A percentile compares a stretch with the other conserved stretches of the same genome.
phyloP scores from a whole-genome alignment of 2,797 vertebrate species.

The Fundulus diaphanus region DNA sequence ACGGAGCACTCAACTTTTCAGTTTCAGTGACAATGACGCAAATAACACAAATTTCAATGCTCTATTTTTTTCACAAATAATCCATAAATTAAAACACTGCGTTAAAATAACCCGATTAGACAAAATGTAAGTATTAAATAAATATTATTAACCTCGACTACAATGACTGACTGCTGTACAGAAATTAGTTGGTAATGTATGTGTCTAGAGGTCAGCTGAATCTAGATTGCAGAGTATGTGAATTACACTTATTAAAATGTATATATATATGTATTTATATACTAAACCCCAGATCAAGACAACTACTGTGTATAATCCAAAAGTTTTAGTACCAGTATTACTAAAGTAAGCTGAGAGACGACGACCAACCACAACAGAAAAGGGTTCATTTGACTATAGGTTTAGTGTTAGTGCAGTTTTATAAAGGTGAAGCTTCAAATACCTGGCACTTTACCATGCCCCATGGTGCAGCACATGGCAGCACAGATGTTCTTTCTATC shows the following conservation, averaged over 20 bases:
- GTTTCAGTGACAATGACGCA: conserved; percentile 72
- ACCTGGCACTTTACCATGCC: conserved; percentile 67
- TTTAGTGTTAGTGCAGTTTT: conserved; percentile 50
- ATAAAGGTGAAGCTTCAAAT: conserved; percentile 45
- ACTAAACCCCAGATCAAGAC: conserved; percentile 36
- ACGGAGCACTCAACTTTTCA: conserved; percentile 48
- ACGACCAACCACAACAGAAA: conserved; percentile 68
- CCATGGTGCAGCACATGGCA: conserved; percentile 57
- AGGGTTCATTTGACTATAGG: conserved; percentile 41
- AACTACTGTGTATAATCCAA: conserved; percentile 29
- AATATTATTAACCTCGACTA: conserved; percentile 24
- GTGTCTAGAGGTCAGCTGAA: conserved; percentile 39
- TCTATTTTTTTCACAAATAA: conserved; percentile 25
- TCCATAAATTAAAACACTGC: conserved; percentile 51
- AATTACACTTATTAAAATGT: conserved; percentile 41
- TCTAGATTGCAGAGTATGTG: not conserved
- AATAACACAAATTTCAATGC: conserved; percentile 44
- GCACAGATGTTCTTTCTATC: conserved; percentile 61
- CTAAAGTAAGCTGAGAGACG: conserved; percentile 55
- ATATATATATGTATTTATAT: conserved; percentile 40
- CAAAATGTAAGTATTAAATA: conserved; percentile 43
- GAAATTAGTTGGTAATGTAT: conserved; percentile 41
- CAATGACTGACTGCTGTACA: conserved; percentile 44
- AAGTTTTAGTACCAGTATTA: conserved; percentile 51
- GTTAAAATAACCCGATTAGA: conserved; percentile 46